A percentile compares a stretch with the other conserved stretches of the same genome.
Conservation (phyloP, 2,797 vertebrate species). For the Cetoscarus ocellatus region DNA sequence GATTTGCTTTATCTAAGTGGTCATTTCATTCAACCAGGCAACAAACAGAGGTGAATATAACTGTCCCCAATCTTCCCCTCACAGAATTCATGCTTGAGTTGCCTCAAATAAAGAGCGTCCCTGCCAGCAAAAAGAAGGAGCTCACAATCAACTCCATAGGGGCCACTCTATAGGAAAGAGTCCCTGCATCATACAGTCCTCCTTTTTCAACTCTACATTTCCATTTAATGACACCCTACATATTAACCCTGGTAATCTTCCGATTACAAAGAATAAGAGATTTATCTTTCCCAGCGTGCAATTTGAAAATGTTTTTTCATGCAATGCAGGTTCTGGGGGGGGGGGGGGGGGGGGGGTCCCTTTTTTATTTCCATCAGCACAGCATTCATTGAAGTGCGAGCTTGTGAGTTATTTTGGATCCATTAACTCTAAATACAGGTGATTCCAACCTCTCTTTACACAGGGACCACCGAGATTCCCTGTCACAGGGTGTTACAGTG, state of each 20-base stretch:
- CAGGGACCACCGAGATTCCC: conserved; percentile 89
- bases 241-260: conserved; percentile 99
- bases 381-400: conserved; percentile 93
- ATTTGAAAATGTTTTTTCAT: conserved; percentile 98
- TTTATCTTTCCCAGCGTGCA: conserved; percentile 97
- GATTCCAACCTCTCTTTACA: conserved; percentile 86
- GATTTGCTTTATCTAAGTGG: conserved; percentile 97
- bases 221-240: conserved; percentile 99
- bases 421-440: conserved; percentile 96
- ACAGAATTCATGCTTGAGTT: conserved; percentile 99
- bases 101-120: conserved; percentile 91
- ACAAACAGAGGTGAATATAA: conserved; percentile 99
- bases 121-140: conserved; percentile 92
- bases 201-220: conserved; percentile 98
- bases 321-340: conserved; percentile 84
- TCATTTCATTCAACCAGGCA: conserved; percentile 97
- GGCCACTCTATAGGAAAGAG: conserved; percentile 95
- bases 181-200: conserved; percentile 98
- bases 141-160: conserved; percentile 86
- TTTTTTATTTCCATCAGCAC: conserved; percentile 91
- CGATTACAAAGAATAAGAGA: conserved; percentile 99
- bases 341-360: conserved; percentile 60
- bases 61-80: conserved; percentile 95
- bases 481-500: conserved; percentile 80
- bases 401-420: conserved; percentile 93